Evolutionary conservation across 2,888 invertebrate genomes (phyloP), one percentile per base, ranked within the genome.

Genomic region (Melanargia galathea): DNA sequence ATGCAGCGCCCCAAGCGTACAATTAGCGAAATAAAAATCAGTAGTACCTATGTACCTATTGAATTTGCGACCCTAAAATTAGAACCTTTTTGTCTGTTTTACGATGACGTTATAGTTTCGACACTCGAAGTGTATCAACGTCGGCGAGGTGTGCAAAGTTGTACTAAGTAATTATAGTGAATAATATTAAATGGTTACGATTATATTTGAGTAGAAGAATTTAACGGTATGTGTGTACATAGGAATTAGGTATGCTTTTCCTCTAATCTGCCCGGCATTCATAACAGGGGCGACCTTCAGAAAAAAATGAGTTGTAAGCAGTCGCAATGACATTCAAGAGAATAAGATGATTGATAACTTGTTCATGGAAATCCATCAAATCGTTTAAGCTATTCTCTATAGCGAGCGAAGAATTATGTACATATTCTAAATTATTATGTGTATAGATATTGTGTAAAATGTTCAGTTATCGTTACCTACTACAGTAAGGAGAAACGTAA

Each of bases 311-410:
- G 57, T 49, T 58, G 55, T 49, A 51, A 38, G 40, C 11, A 16
- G 59, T 60, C 26, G 45, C 26, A 33, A 20, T 46, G 65, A 63
- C 60, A 57, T 57, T 63, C 30, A 51, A 57, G 54, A 56, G 62
- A 52, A 52, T 46, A 46, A 43, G 18, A 63, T 63, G 65, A 65
- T 63, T 65, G 65, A 65, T 65, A 60, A 51, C 30, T 56, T 52
- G 52, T 65, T 52, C 56, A 52, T 18, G 49, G 11, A 56, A 49
- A 62, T 60, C 56, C 56, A 59, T 52, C 46, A 60, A 30, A 57
- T 51, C 62, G 45, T 56, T 60, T 59, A 38, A 33, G 57, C 56
- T 45, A n/a, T n/a, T n/a, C n/a, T n/a, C n/a, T n/a, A 30, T 30
- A 33, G 18, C 20, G 43, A 26, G 38, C 48, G 26, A 38, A 35